Conservation (phyloP, 2,797 vertebrate genomes). For the Catostomus latipinnis region DNA sequence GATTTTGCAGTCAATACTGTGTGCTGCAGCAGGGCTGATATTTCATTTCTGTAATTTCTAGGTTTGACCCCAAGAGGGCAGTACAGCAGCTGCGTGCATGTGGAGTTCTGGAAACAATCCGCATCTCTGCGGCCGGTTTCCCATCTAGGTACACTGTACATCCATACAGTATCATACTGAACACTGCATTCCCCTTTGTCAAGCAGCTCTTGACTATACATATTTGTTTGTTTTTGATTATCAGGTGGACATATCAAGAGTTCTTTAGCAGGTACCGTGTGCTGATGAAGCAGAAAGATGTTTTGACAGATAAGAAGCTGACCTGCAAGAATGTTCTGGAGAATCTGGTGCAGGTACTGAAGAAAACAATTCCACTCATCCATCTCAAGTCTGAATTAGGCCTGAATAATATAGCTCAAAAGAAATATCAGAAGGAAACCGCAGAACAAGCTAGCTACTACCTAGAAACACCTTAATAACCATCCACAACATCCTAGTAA, state of each 20-base stretch:
- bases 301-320: slow-evolving; percentile 90
- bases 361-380: background rate
- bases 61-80: slow-evolving; percentile 96
- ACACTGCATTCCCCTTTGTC: slow-evolving; percentile 10
- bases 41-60: slow-evolving; percentile 60
- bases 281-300: slow-evolving; percentile 97
- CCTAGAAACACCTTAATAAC: no score
- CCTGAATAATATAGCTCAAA: no score
- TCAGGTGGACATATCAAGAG: slow-evolving; percentile 98
- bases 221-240: background rate
- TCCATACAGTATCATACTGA: background rate
- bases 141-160: slow-evolving; percentile 86
- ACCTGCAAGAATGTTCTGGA: slow-evolving; percentile 96
- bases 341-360: slow-evolving; percentile 89
- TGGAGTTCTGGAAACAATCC: slow-evolving; percentile 96
- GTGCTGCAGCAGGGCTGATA: background rate
- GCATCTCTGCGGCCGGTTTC: slow-evolving; percentile 97
- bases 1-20: background rate
- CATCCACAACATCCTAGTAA: no score
- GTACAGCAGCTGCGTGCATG: slow-evolving; percentile 98
- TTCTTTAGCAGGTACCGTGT: slow-evolving; percentile 98
- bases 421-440: no score
- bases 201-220: slow-evolving; percentile 54
- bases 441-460: no score
- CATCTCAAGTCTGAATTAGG: no score